Evolutionary conservation across 2,113 vertebrate species (phyloP).

Genomic region (Stegastes partitus): DNA sequence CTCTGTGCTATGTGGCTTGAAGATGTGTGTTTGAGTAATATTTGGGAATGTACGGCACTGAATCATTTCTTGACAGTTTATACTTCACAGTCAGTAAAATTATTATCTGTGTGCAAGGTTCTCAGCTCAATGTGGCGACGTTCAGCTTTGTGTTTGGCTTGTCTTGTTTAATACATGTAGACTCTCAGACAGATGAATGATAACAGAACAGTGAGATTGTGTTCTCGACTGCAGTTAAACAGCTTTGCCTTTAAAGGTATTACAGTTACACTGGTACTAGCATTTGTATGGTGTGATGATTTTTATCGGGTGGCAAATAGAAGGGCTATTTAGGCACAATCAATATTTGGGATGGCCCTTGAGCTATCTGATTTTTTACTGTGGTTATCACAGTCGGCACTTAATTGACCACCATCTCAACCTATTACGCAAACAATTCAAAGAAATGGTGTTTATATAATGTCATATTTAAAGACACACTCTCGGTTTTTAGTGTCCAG

Average conservation of each 20-base stretch:
- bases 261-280: neutral
- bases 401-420: slow-evolving; percentile 39
- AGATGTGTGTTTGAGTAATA: slow-evolving; percentile 55
- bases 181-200: slow-evolving; percentile 58
- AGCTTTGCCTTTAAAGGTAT: slow-evolving; percentile 19
- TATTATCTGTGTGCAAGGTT: slow-evolving; percentile 62
- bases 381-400: slow-evolving; percentile 17
- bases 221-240: slow-evolving; percentile 22
- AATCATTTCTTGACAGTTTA: slow-evolving; percentile 66
- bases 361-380: slow-evolving; percentile 30
- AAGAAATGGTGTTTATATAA: slow-evolving; percentile 40
- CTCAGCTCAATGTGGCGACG: slow-evolving; percentile 50
- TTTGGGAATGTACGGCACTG: slow-evolving; percentile 48
- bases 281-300: slow-evolving; percentile 21
- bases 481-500: slow-evolving; percentile 39
- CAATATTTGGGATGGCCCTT: slow-evolving; percentile 42
- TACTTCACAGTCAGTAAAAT: slow-evolving; percentile 49
- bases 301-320: slow-evolving; percentile 18
- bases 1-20: slow-evolving; percentile 27
- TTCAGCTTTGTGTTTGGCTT: slow-evolving; percentile 15
- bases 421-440: slow-evolving; percentile 28
- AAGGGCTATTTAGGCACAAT: slow-evolving; percentile 33
- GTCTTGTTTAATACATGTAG: slow-evolving; percentile 27
- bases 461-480: slow-evolving; percentile 31
- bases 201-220: slow-evolving; percentile 52